Percentiles rank a stretch among this genome's conserved stretches.
These are phyloP conservation scores for Alligator mississippiensis DNA, from an alignment of 2,113 vertebrate species.

Conservation along the genomic window DNA sequence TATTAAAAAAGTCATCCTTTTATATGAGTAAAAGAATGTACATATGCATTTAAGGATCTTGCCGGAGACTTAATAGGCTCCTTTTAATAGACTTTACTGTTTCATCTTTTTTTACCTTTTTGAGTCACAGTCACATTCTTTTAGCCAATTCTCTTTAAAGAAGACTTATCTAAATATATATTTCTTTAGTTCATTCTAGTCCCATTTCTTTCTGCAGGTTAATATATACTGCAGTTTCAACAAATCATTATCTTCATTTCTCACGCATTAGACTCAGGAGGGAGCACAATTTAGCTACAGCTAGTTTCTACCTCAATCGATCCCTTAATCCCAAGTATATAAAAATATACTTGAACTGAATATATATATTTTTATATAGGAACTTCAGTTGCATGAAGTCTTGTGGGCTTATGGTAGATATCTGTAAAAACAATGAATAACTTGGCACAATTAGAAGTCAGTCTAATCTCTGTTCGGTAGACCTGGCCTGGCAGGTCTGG, in stretches of 20 bases:
- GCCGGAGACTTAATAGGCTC: background rate
- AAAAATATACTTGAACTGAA: background rate
- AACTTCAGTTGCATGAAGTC: background rate
- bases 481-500: slow-evolving; percentile 1
- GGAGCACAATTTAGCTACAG: background rate
- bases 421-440: background rate
- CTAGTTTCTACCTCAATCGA: background rate
- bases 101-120: background rate
- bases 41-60: background rate
- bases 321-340: background rate
- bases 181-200: background rate
- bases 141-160: slow-evolving; percentile 1
- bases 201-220: background rate
- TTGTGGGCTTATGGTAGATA: background rate
- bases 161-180: background rate
- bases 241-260: background rate
- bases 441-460: background rate
- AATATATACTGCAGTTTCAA: background rate
- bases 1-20: background rate
- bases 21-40: background rate
- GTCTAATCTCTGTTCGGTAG: background rate
- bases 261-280: background rate
- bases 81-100: background rate
- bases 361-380: background rate
- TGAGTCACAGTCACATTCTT: background rate